Percentiles rank a stretch among this genome's conserved stretches.
These are phyloP conservation scores for Peromyscus attwateri DNA, from an alignment of 2,797 vertebrate species.

Conservation along the genomic window DNA sequence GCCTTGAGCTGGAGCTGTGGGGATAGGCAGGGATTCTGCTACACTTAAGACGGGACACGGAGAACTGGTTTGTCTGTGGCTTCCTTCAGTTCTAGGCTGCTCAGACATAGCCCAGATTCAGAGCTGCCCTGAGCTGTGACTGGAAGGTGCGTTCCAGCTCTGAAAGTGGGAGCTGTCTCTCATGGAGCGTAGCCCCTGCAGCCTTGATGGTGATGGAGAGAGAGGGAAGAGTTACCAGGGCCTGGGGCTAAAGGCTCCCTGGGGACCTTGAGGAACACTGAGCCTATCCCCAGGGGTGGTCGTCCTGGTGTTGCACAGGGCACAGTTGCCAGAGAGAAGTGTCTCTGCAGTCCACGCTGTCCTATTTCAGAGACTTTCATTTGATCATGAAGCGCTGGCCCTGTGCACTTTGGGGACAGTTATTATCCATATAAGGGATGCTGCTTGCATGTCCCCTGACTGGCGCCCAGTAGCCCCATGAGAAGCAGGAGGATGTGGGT, in stretches of 20 bases:
- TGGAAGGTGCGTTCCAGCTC: accelerated
- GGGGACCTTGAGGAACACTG: accelerated
- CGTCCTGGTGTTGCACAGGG: accelerated
- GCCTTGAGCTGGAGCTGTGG: not conserved
- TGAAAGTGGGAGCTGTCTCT: not conserved
- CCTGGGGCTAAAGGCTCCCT: not conserved
- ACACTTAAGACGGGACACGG: no score
- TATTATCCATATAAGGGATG: accelerated
- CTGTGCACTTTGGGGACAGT: not conserved
- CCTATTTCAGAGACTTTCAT: not conserved
- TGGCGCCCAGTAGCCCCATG: not conserved
- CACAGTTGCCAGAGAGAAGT: not conserved
- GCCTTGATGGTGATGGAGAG: no score
- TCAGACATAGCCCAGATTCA: no score
- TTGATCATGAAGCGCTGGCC: accelerated
- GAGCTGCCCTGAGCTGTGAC: not conserved
- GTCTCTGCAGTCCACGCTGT: not conserved
- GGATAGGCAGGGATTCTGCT: not conserved
- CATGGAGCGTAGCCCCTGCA: not conserved
- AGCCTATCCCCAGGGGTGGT: not conserved
- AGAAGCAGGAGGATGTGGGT: not conserved
- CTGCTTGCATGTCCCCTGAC: not conserved
- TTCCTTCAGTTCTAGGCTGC: not conserved
- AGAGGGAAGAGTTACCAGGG: no score
- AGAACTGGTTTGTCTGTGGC: not conserved